phyloP scores from a whole-genome alignment of 2,113 vertebrate genomes.

The Poeciliopsis prolifica region DNA sequence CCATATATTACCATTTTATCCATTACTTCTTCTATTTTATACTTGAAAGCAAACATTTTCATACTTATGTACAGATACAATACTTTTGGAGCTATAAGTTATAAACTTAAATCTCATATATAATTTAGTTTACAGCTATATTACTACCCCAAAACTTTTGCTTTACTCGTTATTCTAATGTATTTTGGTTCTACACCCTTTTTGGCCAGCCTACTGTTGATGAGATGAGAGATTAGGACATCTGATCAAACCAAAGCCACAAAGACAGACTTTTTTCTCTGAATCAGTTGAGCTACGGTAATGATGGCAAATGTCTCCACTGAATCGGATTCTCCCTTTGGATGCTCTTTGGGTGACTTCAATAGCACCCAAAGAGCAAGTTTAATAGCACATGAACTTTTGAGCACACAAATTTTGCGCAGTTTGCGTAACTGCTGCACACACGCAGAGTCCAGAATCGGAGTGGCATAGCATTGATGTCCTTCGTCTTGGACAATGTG shows the following conservation, averaged over 20 bases:
- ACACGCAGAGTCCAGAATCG: constrained; percentile 24
- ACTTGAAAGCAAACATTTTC: background rate
- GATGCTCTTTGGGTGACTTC: background rate
- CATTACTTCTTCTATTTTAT: too few species aligned
- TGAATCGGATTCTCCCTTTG: background rate
- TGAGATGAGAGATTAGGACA: background rate
- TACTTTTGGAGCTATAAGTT: background rate
- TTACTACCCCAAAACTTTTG: background rate
- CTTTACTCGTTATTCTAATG: background rate
- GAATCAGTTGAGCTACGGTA: too few species aligned
- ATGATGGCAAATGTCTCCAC: background rate
- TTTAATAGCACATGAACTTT: background rate
- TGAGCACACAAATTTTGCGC: constrained; percentile 15
- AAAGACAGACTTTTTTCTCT: too few species aligned
- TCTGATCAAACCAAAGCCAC: too few species aligned
- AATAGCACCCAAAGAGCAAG: background rate
- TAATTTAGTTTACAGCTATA: background rate
- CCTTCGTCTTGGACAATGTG: constrained; percentile 17
- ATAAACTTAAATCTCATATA: background rate
- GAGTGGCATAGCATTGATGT: constrained; percentile 16
- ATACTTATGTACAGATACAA: too few species aligned
- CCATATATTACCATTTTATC: background rate
- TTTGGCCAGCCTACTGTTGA: background rate
- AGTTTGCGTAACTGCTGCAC: background rate
- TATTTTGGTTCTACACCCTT: background rate